Percentiles rank a stretch among this genome's conserved stretches.
Evolutionary conservation across 2,888 invertebrate species (phyloP).

Genomic region (Tanytarsus gracilentus): DNA sequence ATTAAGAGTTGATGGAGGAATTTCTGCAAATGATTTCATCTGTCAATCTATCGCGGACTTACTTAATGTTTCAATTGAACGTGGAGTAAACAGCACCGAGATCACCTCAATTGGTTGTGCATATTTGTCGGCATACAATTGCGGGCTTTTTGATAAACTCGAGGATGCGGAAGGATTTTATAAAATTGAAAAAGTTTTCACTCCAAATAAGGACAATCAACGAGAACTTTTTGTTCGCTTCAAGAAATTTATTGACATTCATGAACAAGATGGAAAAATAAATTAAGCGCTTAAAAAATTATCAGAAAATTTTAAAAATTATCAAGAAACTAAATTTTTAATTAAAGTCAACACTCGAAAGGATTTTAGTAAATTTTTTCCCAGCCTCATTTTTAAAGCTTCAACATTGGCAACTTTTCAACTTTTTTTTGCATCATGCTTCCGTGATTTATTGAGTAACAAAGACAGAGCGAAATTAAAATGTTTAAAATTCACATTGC

Average conservation of each 20-base stretch:
- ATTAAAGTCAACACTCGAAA: too few relatives aligned
- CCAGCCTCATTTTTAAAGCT: too few relatives aligned
- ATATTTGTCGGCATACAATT: slow-evolving; percentile 48
- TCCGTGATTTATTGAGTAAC: too few relatives aligned
- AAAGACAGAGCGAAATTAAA: too few relatives aligned
- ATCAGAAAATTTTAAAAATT: not conserved
- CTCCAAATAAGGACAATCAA: slow-evolving; percentile 10
- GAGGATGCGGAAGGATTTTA: slow-evolving; percentile 8
- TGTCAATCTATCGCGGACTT: slow-evolving; percentile 81
- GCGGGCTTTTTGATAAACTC: not conserved
- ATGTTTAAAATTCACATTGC: too few relatives aligned
- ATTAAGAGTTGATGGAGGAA: slow-evolving; percentile 87
- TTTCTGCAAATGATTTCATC: slow-evolving; percentile 87
- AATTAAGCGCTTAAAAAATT: not conserved
- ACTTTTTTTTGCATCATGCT: too few relatives aligned
- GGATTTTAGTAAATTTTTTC: too few relatives aligned
- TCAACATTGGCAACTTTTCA: too few relatives aligned
- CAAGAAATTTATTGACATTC: slow-evolving; percentile 4
- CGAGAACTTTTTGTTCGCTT: slow-evolving; percentile 17
- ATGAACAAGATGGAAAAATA: not conserved
- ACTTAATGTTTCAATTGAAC: slow-evolving; percentile 50
- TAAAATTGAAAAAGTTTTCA: not conserved
- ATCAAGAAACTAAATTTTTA: not conserved
- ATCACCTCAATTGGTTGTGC: slow-evolving; percentile 60
- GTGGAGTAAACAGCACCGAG: slow-evolving; percentile 48